Evolutionary conservation across 2,797 vertebrate species (phyloP).

Genomic region (Bovichtus diacanthus): DNA sequence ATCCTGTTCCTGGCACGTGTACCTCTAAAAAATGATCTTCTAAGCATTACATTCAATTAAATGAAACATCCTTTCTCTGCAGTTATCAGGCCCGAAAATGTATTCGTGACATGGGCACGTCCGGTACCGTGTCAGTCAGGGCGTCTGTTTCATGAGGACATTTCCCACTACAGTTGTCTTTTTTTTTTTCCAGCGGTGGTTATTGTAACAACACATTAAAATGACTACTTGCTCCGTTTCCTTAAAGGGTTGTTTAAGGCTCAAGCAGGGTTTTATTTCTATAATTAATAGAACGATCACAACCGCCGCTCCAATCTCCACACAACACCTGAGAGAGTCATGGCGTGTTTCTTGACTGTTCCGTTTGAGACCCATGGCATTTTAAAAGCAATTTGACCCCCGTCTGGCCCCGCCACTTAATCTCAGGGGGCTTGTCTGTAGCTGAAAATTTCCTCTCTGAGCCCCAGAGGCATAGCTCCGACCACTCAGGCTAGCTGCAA

Average conservation of each 20-base stretch:
- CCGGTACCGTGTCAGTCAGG: not conserved
- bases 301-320: constrained; percentile 56
- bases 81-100: not conserved
- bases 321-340: constrained; percentile 64
- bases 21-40: not conserved
- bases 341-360: constrained; percentile 52
- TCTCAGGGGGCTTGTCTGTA: constrained; percentile 77
- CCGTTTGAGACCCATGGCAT: constrained; percentile 82
- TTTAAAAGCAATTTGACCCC: constrained; percentile 84
- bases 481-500: constrained; percentile 66
- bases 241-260: constrained; percentile 5
- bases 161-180: not conserved
- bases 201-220: constrained; percentile 8
- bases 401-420: constrained; percentile 71
- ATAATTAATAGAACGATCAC: constrained; percentile 47
- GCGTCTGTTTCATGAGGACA: not conserved
- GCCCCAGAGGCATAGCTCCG: constrained; percentile 67
- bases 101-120: not conserved
- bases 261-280: constrained; percentile 29
- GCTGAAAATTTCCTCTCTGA: constrained; percentile 76
- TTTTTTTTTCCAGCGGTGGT: not conserved
- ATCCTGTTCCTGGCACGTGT: not conserved
- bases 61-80: not conserved
- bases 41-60: not conserved
- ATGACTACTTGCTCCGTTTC: not conserved